Evolutionary conservation across 2,797 vertebrate species (phyloP), one percentile per base, ranked within the genome.

Genomic region (Catostomus latipinnis): DNA sequence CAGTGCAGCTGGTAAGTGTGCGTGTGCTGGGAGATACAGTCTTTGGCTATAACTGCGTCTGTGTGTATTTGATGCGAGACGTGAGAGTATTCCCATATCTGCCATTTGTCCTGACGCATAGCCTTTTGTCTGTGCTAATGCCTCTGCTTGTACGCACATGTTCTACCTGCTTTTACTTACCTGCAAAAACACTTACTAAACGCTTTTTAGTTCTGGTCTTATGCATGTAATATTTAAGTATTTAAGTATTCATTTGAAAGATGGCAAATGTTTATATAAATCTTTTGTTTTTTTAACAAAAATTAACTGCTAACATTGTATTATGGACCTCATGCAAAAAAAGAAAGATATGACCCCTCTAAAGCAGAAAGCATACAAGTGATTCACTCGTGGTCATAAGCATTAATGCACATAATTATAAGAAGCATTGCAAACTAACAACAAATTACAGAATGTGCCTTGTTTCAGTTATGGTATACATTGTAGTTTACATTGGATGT

Each of bases 1-100:
- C 98, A 91, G 98, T 99, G 81, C 96, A 97, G 81, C 93, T 99
- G 96, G 98, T 34, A 34, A 34, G 34, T 99, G 93, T 97, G 97
- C 57, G 61, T 60, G 46, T 78, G 49, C 6, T 22, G 12, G 68
- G 45, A 7, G 22, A 61, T 67, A 34, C 34, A 34, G 34, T 34
- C 2, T 34, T 34, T 34, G 34, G 34, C 34, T 34, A 34, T 34
- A 34, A 34, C 34, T 34, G 34, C 34, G 34, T 34, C 71, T 54
- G 81, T 72, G 76, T 72, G 72, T 57, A 45, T n/a, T 12, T 1
- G 52, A 12, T 52, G 14, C 13, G 77, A 22, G 34, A 34, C 12
- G 68, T 18, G 65, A 67, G 43, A 50, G 13, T 49, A 22, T 48
- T 3, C 34, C n/a, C 78, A 50, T 71, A 83, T 57, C 67, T 61